Conservation (phyloP, 2,113 vertebrate species). For the Reinhardtius hippoglossoides region DNA sequence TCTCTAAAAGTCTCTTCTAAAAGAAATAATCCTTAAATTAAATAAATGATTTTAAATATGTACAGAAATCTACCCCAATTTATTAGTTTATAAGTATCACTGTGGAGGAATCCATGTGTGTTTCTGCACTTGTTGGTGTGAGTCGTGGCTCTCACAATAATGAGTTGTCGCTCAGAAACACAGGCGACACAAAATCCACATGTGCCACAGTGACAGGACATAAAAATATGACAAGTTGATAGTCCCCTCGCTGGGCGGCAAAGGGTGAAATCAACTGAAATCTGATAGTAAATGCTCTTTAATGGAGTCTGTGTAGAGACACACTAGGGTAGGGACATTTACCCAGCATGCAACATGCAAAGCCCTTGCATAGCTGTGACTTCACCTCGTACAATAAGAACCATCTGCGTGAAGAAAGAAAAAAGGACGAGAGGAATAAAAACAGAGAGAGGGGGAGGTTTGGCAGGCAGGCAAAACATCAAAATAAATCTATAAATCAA, state of each 20-base stretch:
- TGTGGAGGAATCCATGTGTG: neutral
- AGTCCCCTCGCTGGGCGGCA: neutral
- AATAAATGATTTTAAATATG: no score
- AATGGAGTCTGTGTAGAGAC: conserved; percentile 21
- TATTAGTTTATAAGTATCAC: no score
- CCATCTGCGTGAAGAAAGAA: conserved; percentile 49
- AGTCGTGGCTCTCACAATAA: neutral
- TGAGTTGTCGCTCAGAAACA: neutral
- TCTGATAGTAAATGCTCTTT: conserved; percentile 25
- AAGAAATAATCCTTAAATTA: no score
- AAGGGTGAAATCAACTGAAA: conserved; percentile 3
- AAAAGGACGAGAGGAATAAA: neutral
- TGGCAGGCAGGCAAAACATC: conserved; percentile 33
- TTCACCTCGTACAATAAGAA: conserved; percentile 61
- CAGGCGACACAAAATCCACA: neutral
- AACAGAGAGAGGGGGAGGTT: conserved; percentile 33
- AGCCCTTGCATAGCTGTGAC: conserved; percentile 60
- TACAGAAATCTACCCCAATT: no score
- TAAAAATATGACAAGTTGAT: neutral
- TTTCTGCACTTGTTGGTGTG: neutral
- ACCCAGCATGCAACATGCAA: conserved; percentile 48
- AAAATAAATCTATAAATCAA: conserved; percentile 69
- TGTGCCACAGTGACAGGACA: neutral
- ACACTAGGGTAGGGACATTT: conserved; percentile 43
- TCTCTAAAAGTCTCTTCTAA: no score